Base-by-base conservation (phyloP, 2,888 invertebrate genomes). In the Galeopsomyia nigrocyanea region DNA sequence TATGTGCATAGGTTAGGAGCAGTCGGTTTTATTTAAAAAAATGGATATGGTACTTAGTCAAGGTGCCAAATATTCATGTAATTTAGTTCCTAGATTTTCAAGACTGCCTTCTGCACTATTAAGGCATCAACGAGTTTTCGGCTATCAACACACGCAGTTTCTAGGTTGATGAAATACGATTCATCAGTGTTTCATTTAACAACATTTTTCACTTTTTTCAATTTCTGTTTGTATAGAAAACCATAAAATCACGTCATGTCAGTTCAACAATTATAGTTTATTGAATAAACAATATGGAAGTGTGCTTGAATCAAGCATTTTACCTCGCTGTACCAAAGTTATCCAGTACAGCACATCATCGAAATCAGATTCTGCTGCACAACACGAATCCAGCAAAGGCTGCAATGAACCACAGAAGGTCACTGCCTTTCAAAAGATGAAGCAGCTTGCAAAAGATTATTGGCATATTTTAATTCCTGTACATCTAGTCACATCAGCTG, bases 401-500 rank as follows among this genome's bases (percentile, higher is more conserved):
- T 60, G 62, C 26, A 39, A 73, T 19, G 67, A 71, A 17, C 68
- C 77, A 26, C 68, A 78, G 49, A 90, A 94, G 84, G 82, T 88
- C 78, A 90, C 92, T 0, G 83, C 97, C 2, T 91, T 95, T 82
- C 91, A 94, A 79, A 91, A 91, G 82, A 96, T 98, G 87, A 97
- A 96, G 86, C 89, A 93, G 82, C 95, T 98, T 93, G 95, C 95
- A 84, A 94, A 94, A 84, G 94, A 97, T 83, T 98, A 99, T 87
- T 99, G 99, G 95, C 97, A 99, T 87, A 94, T 99, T 68, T 88
- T 98, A 71, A 89, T 99, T 71, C 98, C 97, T 5, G 98, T 99
- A 2, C 99, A 99, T 87, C 83, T 94, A 62, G 90, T 92, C 19
- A 97, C 97, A 13, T 99, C 98, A 2, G 88, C 91, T 47, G 89